Conservation (phyloP, 2,113 vertebrate species). For the Puffinus mauretanicus region DNA sequence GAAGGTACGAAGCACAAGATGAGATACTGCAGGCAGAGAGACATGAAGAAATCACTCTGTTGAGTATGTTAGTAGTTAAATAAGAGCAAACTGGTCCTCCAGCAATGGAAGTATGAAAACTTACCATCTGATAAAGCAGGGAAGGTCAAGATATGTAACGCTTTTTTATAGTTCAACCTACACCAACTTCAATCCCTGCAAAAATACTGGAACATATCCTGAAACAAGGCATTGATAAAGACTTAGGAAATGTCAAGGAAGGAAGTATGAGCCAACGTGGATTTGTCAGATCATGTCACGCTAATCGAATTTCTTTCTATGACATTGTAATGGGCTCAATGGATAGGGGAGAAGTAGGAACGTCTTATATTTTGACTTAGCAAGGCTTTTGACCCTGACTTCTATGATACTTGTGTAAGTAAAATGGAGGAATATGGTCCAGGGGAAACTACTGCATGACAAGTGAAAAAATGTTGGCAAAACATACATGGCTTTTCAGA, state of each 20-base stretch:
- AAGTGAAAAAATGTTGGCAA: neutral
- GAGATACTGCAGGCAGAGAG: neutral
- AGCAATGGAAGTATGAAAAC: neutral
- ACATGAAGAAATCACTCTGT: neutral
- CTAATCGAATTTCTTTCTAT: neutral
- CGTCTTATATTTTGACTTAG: neutral
- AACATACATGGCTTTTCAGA: neutral
- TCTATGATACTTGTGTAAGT: neutral
- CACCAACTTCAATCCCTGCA: neutral
- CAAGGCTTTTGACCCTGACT: neutral
- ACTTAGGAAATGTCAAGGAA: neutral
- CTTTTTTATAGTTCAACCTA: neutral
- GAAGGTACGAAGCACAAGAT: neutral
- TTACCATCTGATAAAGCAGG: too few relatives aligned
- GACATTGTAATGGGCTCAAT: neutral
- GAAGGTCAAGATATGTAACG: neutral
- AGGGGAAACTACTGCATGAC: neutral
- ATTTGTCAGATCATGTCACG: neutral
- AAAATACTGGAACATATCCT: neutral
- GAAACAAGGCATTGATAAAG: neutral
- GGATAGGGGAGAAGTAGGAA: neutral
- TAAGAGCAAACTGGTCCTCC: neutral
- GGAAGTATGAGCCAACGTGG: too few relatives aligned
- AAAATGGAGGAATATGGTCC: neutral
- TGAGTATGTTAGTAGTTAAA: neutral